A percentile compares a stretch with the other conserved stretches of the same genome.
phyloP scores from a whole-genome alignment of 2,797 vertebrate species.

The Odontamblyopus lacepedii region DNA sequence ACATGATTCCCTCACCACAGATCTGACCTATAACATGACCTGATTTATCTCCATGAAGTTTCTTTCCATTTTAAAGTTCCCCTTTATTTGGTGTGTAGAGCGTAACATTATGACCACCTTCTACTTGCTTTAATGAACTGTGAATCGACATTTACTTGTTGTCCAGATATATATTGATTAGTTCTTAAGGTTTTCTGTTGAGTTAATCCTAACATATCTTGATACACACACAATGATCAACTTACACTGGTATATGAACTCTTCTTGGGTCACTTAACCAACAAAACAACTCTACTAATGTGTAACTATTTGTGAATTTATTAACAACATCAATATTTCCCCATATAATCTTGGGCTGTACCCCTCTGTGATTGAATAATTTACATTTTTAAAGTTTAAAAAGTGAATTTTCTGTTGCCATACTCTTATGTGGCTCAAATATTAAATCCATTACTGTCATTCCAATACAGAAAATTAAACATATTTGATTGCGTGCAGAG shows the following conservation, averaged over 20 bases:
- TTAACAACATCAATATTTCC: background rate
- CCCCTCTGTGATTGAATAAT: background rate
- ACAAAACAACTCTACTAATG: background rate
- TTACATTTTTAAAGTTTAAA: background rate
- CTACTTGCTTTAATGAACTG: no score
- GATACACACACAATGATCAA: background rate
- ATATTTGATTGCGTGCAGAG: background rate
- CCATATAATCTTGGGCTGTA: background rate
- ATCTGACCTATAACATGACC: no score
- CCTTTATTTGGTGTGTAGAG: no score
- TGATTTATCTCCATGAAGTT: background rate
- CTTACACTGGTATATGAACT: background rate
- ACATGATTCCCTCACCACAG: no score
- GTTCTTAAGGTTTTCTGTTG: background rate
- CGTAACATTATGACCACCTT: no score
- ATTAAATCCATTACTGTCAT: background rate
- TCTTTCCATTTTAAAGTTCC: no score
- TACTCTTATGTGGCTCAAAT: background rate
- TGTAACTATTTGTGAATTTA: background rate
- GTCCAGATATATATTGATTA: background rate
- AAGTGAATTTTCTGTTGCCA: background rate
- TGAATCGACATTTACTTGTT: background rate
- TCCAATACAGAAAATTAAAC: conserved; percentile 6
- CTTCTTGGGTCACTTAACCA: background rate
- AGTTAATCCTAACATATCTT: background rate